Base-by-base conservation (phyloP, 2,888 invertebrate genomes). In the Antheraea assamensis region DNA sequence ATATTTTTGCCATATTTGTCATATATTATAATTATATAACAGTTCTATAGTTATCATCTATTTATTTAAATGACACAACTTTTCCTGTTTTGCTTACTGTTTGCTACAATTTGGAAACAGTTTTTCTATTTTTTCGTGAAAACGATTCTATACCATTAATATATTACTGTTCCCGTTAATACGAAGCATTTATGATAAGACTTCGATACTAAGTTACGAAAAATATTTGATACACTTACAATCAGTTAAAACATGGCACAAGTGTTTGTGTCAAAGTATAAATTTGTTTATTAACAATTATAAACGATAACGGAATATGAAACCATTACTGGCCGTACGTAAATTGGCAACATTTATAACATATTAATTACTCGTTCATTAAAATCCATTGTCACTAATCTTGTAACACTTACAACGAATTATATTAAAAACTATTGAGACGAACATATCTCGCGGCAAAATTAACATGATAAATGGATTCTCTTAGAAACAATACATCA, bases 11-110 rank as follows among this genome's bases (percentile, higher is more conserved):
- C 88, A 89, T 92, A 91, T 90, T 89, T 90, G 91, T 92, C 90
- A 90, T 90, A 90, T 90, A 84, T 81, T 81, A 92, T 90, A 90
- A 92, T 91, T 88, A 89, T 90, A 91, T 91, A 93, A 91, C 90
- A 87, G 27, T 85, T 90, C 85, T 83, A 86, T 88, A 91, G 88
- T 90, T 90, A 89, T 87, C 61, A 89, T 87, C 88, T 92, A 91
- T 89, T 87, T 89, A 86, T 88, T 88, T 83, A 83, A 91, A 93
- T 93, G 93, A 94, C 93, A 93, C 94, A 90, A 89, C 86, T 90
- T 92, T 88, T 90, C 88, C 88, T 90, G 87, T 90, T 88, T 68
- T 68, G 80, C 83, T 85, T 88, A 87, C 83, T 84, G 86, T 83
- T 83, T 80, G 83, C 81, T 82, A 86, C 86, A 86, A 84, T 85